Base-by-base conservation (phyloP, 2,113 vertebrate species). In the Coregonus clupeaformis region DNA sequence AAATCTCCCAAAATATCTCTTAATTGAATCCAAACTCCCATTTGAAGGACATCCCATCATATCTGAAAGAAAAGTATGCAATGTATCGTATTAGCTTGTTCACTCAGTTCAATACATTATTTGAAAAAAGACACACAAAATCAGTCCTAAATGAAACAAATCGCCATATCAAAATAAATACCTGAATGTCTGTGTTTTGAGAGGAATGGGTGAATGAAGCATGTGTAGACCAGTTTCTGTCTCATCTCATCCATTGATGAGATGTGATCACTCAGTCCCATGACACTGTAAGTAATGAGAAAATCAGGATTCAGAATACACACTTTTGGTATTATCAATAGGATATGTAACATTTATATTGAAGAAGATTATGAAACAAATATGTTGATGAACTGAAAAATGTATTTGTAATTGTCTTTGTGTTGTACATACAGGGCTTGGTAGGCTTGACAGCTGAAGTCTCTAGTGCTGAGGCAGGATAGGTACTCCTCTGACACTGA, bases 381-480 rank as follows among this genome's bases (percentile, higher is more conserved):
- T 20, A n/a, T n/a, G n/a, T n/a, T n/a, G 20, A 18, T 55, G 20
- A 55, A 18, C 13, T 55, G 13, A 20, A 55, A 14, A 55, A 20
- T 55, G 52, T 55, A 20, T 20, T 55, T n/a, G n/a, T n/a, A n/a
- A n/a, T n/a, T n/a, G n/a, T n/a, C n/a, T n/a, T n/a, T 55, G 52
- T 20, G 24, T 24, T 20, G 13, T 68, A 82, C 80, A 14, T 85
- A 85, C 80, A 85, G 49, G 2, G 68, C 59, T 11, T 68, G 81
- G 47, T 76, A 85, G 16, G 70, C 76, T 20, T 69, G 49, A 30
- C 80, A 82, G 75, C 49, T 85, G 71, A 85, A 78, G 47, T 12
- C 25, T 16, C 49, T 76, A 12, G 32, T 69, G 49, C 67, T 80
- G 66, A 82, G 66, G 11, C 84, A 85, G 7, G 70, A 68, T 20